A percentile compares a stretch with the other conserved stretches of the same genome.
Conservation (phyloP, 2,113 vertebrate species). For the Pelecanus crispus region DNA sequence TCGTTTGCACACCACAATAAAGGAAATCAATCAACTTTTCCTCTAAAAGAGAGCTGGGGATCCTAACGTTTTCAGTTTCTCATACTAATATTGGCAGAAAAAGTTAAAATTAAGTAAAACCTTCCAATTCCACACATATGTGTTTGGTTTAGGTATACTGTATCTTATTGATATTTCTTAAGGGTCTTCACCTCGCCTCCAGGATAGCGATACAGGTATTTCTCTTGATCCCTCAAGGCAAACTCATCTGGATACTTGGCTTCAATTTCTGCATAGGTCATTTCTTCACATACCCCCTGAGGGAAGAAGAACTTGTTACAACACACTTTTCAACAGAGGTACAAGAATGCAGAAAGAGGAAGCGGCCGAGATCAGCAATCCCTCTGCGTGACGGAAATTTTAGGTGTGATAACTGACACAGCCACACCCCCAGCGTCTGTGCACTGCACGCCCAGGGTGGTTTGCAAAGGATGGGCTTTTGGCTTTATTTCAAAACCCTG, state of each 20-base stretch:
- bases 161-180: accelerated
- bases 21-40: background rate
- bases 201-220: conserved; percentile 96
- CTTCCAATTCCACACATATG: accelerated
- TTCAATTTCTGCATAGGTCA: conserved; percentile 93
- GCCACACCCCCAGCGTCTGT: no score
- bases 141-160: accelerated
- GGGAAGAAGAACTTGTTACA: background rate
- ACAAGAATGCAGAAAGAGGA: accelerated
- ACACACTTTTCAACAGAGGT: background rate
- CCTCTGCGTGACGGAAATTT: background rate
- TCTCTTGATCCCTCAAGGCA: conserved; percentile 93
- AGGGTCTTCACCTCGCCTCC: conserved; percentile 88
- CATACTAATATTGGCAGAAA: accelerated
- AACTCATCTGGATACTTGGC: conserved; percentile 91
- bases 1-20: accelerated
- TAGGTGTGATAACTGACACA: accelerated
- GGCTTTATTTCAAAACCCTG: background rate
- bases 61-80: background rate
- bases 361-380: background rate
- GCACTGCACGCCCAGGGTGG: accelerated
- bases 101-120: background rate
- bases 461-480: background rate
- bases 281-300: conserved; percentile 96
- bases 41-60: accelerated